A percentile compares a stretch with the other conserved stretches of the same genome.
These are phyloP conservation scores for Ciconia stormi DNA, from an alignment of 2,113 vertebrate species.

Conservation along the genomic window DNA sequence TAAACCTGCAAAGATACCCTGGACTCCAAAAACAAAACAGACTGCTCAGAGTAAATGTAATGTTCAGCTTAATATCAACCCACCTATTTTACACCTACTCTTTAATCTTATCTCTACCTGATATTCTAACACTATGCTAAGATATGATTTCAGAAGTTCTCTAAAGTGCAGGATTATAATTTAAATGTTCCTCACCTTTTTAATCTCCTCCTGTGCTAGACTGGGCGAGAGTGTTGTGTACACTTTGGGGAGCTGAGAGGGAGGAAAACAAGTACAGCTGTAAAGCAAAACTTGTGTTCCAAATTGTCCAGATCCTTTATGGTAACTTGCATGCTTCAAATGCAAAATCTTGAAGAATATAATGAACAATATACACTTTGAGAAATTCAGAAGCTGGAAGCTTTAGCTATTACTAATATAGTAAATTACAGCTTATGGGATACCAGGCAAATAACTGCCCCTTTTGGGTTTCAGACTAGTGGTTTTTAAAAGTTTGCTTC, in stretches of 20 bases:
- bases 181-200: neutral
- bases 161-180: neutral
- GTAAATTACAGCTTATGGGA: constrained; percentile 36
- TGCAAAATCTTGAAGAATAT: neutral
- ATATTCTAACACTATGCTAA: neutral
- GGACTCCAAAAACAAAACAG: neutral
- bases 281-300: neutral
- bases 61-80: neutral
- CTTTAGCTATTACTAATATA: constrained; percentile 41
- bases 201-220: neutral
- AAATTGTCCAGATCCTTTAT: neutral
- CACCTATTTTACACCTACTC: neutral
- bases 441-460: constrained; percentile 24
- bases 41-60: neutral
- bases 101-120: constrained; percentile 14
- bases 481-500: constrained; percentile 37
- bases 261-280: neutral
- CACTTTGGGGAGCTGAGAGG: neutral
- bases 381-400: constrained; percentile 13
- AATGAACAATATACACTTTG: neutral
- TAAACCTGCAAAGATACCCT: neutral
- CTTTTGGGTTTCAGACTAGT: constrained; percentile 29
- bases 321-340: neutral
- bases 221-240: neutral
- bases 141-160: neutral